A percentile compares a stretch with the other conserved stretches of the same genome.
Conservation (phyloP, 2,797 vertebrate species). For the Tachyglossus aculeatus region DNA sequence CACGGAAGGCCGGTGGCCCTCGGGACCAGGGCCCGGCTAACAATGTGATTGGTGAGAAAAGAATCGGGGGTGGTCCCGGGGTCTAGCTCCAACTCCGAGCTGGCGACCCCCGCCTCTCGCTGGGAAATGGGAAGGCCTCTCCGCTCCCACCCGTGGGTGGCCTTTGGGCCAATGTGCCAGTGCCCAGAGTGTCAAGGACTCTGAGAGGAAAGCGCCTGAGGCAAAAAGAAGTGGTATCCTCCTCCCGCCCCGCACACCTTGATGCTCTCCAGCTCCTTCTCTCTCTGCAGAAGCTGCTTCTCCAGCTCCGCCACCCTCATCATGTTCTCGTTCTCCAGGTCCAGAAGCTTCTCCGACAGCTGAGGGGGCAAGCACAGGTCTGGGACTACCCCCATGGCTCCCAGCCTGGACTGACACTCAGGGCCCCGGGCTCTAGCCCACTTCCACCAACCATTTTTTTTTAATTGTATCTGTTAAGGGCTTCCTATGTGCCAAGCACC, state of each 20-base stretch:
- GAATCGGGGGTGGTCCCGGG: too few relatives aligned
- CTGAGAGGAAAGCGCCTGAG: too few relatives aligned
- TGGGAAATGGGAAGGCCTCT: neutral
- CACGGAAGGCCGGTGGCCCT: neutral
- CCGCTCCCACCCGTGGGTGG: neutral
- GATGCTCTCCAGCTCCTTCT: conserved; percentile 88
- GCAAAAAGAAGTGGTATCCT: neutral
- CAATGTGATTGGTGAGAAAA: too few relatives aligned
- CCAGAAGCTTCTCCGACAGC: conserved; percentile 95
- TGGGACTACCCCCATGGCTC: neutral
- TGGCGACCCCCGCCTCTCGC: neutral
- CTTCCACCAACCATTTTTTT: too few relatives aligned
- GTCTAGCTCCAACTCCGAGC: neutral
- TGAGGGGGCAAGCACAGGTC: conserved; percentile 51
- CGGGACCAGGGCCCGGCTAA: neutral
- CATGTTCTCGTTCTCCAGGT: conserved; percentile 96
- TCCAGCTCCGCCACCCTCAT: conserved; percentile 96
- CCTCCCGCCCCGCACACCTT: conserved; percentile 76
- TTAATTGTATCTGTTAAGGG: too few relatives aligned
- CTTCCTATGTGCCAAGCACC: too few relatives aligned
- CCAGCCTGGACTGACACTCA: neutral
- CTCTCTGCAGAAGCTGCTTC: conserved; percentile 90
- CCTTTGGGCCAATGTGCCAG: neutral
- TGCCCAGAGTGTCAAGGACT: neutral
- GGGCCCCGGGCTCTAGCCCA: neutral